phyloP scores from a whole-genome alignment of 2,888 invertebrate species.

The Gymnoscelis rufifasciata region DNA sequence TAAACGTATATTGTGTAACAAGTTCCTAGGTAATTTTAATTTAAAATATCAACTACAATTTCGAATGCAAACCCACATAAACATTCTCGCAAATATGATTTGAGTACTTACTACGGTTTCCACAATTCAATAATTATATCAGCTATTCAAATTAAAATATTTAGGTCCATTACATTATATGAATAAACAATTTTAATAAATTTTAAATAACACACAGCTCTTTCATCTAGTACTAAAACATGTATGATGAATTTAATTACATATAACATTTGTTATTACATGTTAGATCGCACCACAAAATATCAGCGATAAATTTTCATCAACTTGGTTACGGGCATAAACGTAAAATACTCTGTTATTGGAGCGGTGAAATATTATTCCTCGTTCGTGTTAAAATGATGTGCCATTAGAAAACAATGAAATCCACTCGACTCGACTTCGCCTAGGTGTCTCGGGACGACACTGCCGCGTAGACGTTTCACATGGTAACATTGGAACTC shows the following conservation, averaged over 20 bases:
- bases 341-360: conserved; percentile 6
- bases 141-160: too few species aligned
- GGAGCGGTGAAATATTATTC: conserved; percentile 23
- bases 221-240: too few species aligned
- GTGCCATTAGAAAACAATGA: conserved; percentile 47
- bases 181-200: too few species aligned
- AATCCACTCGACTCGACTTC: conserved; percentile 40
- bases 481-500: conserved; percentile 15
- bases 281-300: conserved; percentile 11
- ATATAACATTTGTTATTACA: conserved; percentile 5
- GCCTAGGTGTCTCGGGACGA: conserved; percentile 24
- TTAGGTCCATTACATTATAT: too few species aligned
- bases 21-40: too few species aligned
- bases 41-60: too few species aligned
- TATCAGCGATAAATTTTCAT: conserved; percentile 11
- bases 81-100: too few species aligned
- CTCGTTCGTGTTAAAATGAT: conserved; percentile 18
- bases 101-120: too few species aligned
- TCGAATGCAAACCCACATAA: too few species aligned
- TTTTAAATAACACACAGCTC: too few species aligned
- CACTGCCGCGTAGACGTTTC: conserved; percentile 11
- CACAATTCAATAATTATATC: too few species aligned
- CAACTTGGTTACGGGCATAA: conserved; percentile 6
- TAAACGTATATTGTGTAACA: too few species aligned
- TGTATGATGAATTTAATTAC: conserved; percentile 4